A percentile compares a stretch with the other conserved stretches of the same genome.
These are phyloP conservation scores for Phylloscopus collybita DNA, from an alignment of 2,797 vertebrate species.

Conservation along the genomic window DNA sequence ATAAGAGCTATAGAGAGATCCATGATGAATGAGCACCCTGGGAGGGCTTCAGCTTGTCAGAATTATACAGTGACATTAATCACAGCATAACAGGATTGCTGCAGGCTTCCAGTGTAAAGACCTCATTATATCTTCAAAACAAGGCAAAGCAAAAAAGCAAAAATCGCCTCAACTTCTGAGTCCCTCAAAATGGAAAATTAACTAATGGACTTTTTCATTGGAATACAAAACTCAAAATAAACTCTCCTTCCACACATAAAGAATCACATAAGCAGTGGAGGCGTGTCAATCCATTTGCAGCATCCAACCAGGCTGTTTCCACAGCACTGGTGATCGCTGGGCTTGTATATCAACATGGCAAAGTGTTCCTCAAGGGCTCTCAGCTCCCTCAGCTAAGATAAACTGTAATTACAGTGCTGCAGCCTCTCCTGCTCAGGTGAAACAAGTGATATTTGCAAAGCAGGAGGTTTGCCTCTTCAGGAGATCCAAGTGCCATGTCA, in stretches of 20 bases:
- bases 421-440: background rate
- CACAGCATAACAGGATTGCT: conserved; percentile 62
- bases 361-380: background rate
- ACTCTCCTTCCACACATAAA: background rate
- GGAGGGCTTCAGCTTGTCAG: conserved; percentile 52
- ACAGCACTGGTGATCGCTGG: background rate
- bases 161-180: conserved; percentile 35
- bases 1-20: conserved; percentile 67
- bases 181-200: background rate
- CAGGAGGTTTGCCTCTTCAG: background rate
- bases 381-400: background rate
- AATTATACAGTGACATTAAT: conserved; percentile 72
- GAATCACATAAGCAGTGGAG: background rate
- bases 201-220: background rate
- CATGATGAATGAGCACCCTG: conserved; percentile 45
- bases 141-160: conserved; percentile 4
- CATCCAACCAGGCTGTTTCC: background rate
- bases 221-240: conserved; percentile 28
- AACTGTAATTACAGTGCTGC: background rate
- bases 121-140: conserved; percentile 70
- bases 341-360: background rate
- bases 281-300: background rate
- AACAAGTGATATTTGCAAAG: background rate
- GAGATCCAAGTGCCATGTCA: background rate
- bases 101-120: conserved; percentile 62